These are phyloP conservation scores for Bungarus multicinctus DNA, from an alignment of 2,113 vertebrate species.

Conservation along the genomic window DNA sequence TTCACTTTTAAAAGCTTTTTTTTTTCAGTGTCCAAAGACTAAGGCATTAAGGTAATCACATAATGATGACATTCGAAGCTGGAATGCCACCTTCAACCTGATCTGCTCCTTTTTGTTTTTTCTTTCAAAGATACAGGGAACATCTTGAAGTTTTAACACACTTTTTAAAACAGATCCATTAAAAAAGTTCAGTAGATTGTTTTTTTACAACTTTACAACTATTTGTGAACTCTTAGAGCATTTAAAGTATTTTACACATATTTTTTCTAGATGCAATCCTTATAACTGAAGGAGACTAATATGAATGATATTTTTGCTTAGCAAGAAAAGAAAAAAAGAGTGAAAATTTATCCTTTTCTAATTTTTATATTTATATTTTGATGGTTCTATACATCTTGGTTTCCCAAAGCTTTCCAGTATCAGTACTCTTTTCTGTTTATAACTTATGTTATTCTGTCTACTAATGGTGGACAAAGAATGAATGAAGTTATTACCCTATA, in stretches of 20 bases:
- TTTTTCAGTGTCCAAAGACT: background rate
- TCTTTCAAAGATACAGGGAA: background rate
- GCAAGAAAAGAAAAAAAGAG: background rate
- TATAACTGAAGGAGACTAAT: background rate
- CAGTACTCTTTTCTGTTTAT: background rate
- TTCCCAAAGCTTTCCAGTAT: background rate
- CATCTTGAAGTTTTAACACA: background rate
- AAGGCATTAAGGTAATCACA: background rate
- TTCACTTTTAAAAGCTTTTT: background rate
- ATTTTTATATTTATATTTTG: background rate
- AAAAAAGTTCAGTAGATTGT: background rate
- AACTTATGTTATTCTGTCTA: background rate
- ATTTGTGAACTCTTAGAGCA: background rate
- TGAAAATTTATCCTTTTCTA: background rate
- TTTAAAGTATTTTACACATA: background rate
- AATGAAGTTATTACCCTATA: background rate
- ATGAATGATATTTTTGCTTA: background rate
- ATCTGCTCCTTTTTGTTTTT: background rate
- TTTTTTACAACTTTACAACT: background rate
- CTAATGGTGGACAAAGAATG: background rate
- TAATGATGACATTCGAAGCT: background rate
- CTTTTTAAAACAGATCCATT: background rate
- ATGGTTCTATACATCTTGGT: background rate
- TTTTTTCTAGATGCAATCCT: background rate
- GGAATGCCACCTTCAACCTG: background rate